These are phyloP conservation scores for Mantis religiosa DNA, from an alignment of 2,888 invertebrate species.

Conservation along the genomic window DNA sequence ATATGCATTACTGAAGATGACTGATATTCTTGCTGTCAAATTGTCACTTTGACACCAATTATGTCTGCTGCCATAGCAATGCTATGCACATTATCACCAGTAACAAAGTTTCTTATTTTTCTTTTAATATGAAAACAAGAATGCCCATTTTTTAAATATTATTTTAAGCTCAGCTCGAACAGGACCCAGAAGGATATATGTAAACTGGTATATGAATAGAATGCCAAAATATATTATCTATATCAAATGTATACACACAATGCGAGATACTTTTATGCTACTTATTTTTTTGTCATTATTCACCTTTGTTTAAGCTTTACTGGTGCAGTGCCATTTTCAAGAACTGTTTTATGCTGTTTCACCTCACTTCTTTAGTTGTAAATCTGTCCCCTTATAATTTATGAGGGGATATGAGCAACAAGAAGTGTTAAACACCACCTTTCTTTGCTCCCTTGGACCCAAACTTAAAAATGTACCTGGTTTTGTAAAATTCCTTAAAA, in stretches of 20 bases:
- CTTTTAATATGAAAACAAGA: background rate
- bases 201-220: background rate
- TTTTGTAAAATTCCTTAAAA: background rate
- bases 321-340: background rate
- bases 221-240: background rate
- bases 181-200: background rate
- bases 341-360: background rate
- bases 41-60: background rate
- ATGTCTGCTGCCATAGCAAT: background rate
- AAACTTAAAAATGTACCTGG: background rate
- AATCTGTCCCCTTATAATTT: background rate
- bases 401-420: background rate
- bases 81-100: background rate
- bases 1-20: background rate
- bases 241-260: background rate
- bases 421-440: background rate
- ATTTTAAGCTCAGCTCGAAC: background rate
- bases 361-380: background rate
- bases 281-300: background rate
- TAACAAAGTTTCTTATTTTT: background rate
- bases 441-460: background rate
- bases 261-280: background rate
- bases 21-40: background rate
- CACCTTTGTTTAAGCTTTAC: background rate
- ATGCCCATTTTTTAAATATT: background rate